These are phyloP conservation scores for Pangasius sanitwongsei DNA, from an alignment of 2,797 vertebrate genomes.

Conservation along the genomic window DNA sequence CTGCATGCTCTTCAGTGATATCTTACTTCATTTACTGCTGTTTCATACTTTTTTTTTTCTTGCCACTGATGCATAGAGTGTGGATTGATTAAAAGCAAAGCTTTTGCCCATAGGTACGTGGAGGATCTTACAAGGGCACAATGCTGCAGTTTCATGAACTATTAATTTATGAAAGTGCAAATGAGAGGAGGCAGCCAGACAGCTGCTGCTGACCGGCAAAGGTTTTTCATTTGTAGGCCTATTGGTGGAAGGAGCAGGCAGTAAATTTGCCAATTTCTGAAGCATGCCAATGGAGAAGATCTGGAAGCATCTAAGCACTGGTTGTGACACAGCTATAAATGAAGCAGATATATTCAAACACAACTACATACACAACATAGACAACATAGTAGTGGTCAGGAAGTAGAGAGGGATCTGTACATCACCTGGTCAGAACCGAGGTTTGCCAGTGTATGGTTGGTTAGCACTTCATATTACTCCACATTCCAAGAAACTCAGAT, in stretches of 20 bases:
- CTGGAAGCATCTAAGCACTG: slow-evolving; percentile 31
- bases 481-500: neutral
- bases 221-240: neutral
- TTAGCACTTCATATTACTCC: neutral
- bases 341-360: neutral
- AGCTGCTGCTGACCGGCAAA: neutral
- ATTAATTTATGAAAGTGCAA: slow-evolving; percentile 31
- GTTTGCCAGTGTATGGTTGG: neutral
- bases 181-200: slow-evolving; percentile 5
- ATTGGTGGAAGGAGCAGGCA: slow-evolving; percentile 6
- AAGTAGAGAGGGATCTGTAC: neutral
- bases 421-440: neutral
- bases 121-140: neutral
- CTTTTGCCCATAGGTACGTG: slow-evolving; percentile 1
- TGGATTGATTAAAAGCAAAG: slow-evolving; percentile 4
- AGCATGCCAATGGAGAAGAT: slow-evolving; percentile 29
- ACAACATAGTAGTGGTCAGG: neutral
- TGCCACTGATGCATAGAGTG: neutral
- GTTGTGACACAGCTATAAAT: neutral
- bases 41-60: neutral
- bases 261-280: slow-evolving; percentile 19
- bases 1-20: neutral
- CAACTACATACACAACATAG: neutral
- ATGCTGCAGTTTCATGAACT: neutral
- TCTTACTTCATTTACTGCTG: neutral